Evolutionary conservation across 2,113 vertebrate genomes (phyloP).

Genomic region (crab-eating macaque (Macaca fascicularis)): DNA sequence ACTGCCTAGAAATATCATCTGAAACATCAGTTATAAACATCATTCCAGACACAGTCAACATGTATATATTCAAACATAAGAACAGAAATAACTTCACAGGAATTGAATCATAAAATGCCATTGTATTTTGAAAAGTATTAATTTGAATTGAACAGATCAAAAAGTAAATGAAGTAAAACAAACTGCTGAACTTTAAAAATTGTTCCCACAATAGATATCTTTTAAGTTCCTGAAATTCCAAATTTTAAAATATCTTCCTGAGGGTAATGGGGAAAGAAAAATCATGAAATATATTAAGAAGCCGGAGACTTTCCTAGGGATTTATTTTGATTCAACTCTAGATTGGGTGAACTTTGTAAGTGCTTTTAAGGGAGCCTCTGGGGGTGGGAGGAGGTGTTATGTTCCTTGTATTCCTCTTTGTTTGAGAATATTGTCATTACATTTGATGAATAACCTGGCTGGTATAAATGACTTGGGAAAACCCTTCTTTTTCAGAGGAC

Average conservation of each 20-base stretch:
- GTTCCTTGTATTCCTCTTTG: neutral
- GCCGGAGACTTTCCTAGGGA: neutral
- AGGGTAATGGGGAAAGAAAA: neutral
- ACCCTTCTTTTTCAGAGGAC: neutral
- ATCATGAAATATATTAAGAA: neutral
- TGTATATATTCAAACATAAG: neutral
- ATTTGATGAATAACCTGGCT: neutral
- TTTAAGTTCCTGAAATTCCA: neutral
- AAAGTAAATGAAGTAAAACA: slow-evolving; percentile 12
- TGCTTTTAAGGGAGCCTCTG: neutral
- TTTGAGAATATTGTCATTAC: neutral
- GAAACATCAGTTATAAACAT: neutral
- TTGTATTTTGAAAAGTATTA: neutral
- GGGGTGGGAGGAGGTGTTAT: neutral
- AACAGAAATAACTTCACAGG: slow-evolving; percentile 8
- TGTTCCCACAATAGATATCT: neutral
- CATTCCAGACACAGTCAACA: neutral
- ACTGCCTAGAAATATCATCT: neutral
- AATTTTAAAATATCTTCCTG: neutral
- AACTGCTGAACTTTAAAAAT: neutral
- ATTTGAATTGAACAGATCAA: neutral
- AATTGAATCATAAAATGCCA: neutral
- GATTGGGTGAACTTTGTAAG: neutral
- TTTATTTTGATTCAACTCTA: neutral
- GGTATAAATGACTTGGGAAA: neutral